Evolutionary conservation across 2,888 invertebrate genomes (phyloP).

Genomic region (Perithous albicinctus): DNA sequence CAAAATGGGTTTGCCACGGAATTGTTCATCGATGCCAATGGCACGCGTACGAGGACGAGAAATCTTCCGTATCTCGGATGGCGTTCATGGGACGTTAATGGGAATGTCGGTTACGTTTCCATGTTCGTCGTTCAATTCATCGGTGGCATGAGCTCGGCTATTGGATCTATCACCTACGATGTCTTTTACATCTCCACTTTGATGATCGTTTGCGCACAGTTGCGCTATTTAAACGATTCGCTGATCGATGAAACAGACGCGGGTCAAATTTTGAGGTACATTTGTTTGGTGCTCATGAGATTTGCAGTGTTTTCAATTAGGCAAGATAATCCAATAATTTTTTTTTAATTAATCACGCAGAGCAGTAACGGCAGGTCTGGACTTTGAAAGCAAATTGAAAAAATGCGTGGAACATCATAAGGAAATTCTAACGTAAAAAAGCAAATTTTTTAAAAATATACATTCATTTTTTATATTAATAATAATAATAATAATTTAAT

Average conservation of each 20-base stretch:
- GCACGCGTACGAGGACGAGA: slow-evolving; percentile 38
- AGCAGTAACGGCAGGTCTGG: slow-evolving; percentile 16
- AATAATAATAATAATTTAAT: no score
- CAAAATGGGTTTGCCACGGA: slow-evolving; percentile 38
- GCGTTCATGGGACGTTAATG: slow-evolving; percentile 70
- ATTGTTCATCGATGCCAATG: slow-evolving; percentile 20
- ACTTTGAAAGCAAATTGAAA: slow-evolving; percentile 68
- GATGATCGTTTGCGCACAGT: slow-evolving; percentile 69
- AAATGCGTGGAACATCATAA: slow-evolving; percentile 68
- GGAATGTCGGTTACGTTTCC: slow-evolving; percentile 62
- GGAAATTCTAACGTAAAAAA: slow-evolving; percentile 71
- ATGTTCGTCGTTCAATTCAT: slow-evolving; percentile 71
- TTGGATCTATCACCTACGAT: slow-evolving; percentile 72
- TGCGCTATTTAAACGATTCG: slow-evolving; percentile 69
- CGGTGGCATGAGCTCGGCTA: slow-evolving; percentile 67
- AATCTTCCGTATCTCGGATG: slow-evolving; percentile 71
- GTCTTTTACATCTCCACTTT: slow-evolving; percentile 70
- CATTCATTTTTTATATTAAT: no score
- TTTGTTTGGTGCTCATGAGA: not conserved
- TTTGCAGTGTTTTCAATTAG: not conserved
- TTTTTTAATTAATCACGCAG: slow-evolving; percentile 29
- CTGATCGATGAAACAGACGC: slow-evolving; percentile 48
- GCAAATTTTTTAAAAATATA: no score
- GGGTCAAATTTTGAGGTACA: slow-evolving; percentile 45
- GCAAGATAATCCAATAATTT: not conserved